Conservation (phyloP, 2,797 vertebrate genomes). For the Poecilia gillii region DNA sequence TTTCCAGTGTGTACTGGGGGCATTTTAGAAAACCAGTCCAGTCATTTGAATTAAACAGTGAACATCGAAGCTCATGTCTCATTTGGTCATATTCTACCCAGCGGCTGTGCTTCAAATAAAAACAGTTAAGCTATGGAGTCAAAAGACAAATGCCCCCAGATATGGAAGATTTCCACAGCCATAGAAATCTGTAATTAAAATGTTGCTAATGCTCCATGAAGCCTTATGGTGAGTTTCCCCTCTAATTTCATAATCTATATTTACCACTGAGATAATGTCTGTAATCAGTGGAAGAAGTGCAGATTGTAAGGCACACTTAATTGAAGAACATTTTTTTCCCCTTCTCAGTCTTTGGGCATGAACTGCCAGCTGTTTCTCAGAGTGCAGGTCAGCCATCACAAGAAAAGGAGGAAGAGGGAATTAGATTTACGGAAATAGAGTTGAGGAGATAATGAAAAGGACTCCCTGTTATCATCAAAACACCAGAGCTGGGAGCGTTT, state of each 20-base stretch:
- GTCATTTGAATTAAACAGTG: background rate
- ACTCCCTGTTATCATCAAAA: slow-evolving; percentile 64
- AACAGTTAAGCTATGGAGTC: slow-evolving; percentile 47
- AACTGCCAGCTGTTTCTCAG: slow-evolving; percentile 50
- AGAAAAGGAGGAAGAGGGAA: slow-evolving; percentile 32
- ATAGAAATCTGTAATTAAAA: slow-evolving; percentile 59
- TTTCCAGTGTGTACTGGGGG: background rate
- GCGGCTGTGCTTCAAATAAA: slow-evolving; percentile 43
- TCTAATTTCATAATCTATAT: slow-evolving; percentile 44
- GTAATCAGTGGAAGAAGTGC: slow-evolving; percentile 40
- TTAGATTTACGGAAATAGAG: slow-evolving; percentile 67
- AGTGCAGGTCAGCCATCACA: slow-evolving; percentile 39
- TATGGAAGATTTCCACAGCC: slow-evolving; percentile 24
- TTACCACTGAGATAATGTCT: slow-evolving; percentile 33
- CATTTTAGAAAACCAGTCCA: slow-evolving; percentile 8
- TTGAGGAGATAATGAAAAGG: slow-evolving; percentile 58
- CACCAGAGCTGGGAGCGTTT: slow-evolving; percentile 47
- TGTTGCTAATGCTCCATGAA: slow-evolving; percentile 34
- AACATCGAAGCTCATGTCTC: slow-evolving; percentile 24
- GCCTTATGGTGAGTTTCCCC: slow-evolving; percentile 33
- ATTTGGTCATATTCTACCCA: slow-evolving; percentile 21
- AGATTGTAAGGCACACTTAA: slow-evolving; percentile 43
- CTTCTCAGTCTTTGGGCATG: background rate
- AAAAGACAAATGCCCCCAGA: slow-evolving; percentile 47
- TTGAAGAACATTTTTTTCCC: slow-evolving; percentile 30